Percentiles rank a stretch among this genome's conserved stretches.
phyloP scores from a whole-genome alignment of 2,113 vertebrate species.

The Castor canadensis region DNA sequence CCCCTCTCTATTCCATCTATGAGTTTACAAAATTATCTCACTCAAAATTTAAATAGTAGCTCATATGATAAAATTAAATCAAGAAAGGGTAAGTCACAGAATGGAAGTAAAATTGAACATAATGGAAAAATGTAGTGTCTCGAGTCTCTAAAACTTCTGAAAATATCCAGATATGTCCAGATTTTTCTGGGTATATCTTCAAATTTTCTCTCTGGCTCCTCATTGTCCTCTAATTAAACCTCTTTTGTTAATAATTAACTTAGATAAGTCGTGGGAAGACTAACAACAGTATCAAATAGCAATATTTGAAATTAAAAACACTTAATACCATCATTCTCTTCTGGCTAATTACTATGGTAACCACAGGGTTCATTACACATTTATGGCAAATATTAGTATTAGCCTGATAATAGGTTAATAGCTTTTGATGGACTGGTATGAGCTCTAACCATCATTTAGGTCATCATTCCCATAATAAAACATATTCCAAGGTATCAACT shows the following conservation, averaged over 20 bases:
- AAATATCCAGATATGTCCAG: neutral
- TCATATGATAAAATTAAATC: neutral
- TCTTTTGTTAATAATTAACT: slow-evolving; percentile 13
- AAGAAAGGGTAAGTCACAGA: neutral
- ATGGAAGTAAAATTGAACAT: slow-evolving; percentile 6
- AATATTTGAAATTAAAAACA: slow-evolving; percentile 14
- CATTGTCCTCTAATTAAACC: slow-evolving; percentile 22
- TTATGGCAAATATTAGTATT: neutral
- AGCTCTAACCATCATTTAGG: neutral
- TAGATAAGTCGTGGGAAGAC: neutral
- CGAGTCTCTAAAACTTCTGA: slow-evolving; percentile 14
- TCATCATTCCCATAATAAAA: neutral
- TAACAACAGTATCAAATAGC: slow-evolving; percentile 1
- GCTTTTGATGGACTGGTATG: neutral
- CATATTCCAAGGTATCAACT: neutral
- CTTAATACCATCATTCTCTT: neutral
- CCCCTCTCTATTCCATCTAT: neutral
- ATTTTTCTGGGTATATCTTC: neutral
- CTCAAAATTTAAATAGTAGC: neutral
- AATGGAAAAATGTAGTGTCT: neutral
- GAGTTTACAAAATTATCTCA: neutral
- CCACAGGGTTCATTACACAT: neutral
- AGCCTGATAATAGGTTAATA: neutral
- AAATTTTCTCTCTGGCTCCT: neutral
- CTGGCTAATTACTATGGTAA: neutral